Base-by-base conservation (phyloP, 2,888 invertebrate genomes). In the Sicus ferrugineus region DNA sequence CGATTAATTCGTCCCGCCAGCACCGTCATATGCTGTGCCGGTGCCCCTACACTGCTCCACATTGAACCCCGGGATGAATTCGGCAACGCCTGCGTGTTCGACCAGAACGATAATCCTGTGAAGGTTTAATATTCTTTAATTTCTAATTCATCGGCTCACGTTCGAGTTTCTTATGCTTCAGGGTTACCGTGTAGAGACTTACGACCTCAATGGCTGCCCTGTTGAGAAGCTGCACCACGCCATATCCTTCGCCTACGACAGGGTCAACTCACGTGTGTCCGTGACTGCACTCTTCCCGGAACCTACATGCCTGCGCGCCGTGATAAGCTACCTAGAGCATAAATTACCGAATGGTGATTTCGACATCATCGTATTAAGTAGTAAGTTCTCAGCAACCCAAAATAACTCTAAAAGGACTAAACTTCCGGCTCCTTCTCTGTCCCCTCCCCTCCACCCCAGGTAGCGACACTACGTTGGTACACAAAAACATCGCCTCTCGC, bases 1-100 rank as follows among this genome's bases (percentile, higher is more conserved):
- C 89, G 93, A 23, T 94, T 96, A 81, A 90, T 93, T 78, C 89
- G 92, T 75, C 93, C 93, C 79, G 92, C 92, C 76, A 93, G 93
- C 72, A 94, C 94, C 42, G 93, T 95, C 31, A 92, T 95, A 70
- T 93, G 93, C 85, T 92, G 92, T 61, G 92, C 92, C 7, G 92
- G 90, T 52, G 88, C 91, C 65, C 89, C 92, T 58, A 93, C 94
- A 79, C 86, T 90, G 67, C 88, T 97, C 83, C 91, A 91, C 82
- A 90, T 97, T 79, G 95, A 95, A 82, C 96, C 96, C n/a, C 88
- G 96, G 71, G 97, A 97, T 87, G 92, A 93, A 83, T 96, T 92
- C 85, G 94, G 94, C 81, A 97, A 97, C 85, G 87, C 91, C n/a
- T 94, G 94, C 78, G 83, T 87, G 74, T 91, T 90, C 78, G 87